Base-by-base conservation (phyloP, 2,113 vertebrate genomes). In the Protobothrops mucrosquamatus region DNA sequence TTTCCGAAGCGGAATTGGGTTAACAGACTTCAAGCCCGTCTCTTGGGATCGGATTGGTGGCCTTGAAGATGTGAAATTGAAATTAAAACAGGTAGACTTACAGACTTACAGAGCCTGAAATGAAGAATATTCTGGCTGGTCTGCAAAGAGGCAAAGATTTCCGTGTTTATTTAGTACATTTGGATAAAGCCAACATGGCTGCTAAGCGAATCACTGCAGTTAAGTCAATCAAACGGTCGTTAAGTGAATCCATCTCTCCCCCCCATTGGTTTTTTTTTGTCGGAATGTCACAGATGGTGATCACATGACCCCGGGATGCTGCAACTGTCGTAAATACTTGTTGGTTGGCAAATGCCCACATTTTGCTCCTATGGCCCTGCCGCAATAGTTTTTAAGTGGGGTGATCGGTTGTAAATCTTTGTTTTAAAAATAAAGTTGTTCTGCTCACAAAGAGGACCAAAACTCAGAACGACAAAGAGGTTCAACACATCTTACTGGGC, bases 21-120 rank as follows among this genome's bases (percentile, higher is more conserved):
- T 98, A 92, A 98, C 96, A 0, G 99, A 99, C 34, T 97, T 98
- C 61, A 97, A 97, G 89, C 98, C 98, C 1, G 87, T 99, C 91
- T 92, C 94, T 15, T 99, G 99, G 99, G 98, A 99, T 24, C 97
- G 99, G 93, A 98, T 99, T 81, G 99, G 99, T 93, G 99, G 99
- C n/a, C 98, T 99, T 64, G 98, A 99, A 69, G 98, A 99, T 48
- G 97, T 99, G 88, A 99, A 99, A 96, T 95, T 98, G 64, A 99
- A 98, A 96, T 97, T 99, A 91, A 98, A 97, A 96, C 99, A 99
- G 98, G 99, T 99, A 95, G 88, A 0, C 0, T 1, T 59, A 10
- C 51, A 90, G 64, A 81, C 1, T 51, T 51, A 54, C 6, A 48
- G 3, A 8, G 57, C 51, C 51, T n/a, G 88, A 91, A 88, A 6